Conservation (phyloP, 2,888 invertebrate genomes). For the Mongoloraphidia duomilia region DNA sequence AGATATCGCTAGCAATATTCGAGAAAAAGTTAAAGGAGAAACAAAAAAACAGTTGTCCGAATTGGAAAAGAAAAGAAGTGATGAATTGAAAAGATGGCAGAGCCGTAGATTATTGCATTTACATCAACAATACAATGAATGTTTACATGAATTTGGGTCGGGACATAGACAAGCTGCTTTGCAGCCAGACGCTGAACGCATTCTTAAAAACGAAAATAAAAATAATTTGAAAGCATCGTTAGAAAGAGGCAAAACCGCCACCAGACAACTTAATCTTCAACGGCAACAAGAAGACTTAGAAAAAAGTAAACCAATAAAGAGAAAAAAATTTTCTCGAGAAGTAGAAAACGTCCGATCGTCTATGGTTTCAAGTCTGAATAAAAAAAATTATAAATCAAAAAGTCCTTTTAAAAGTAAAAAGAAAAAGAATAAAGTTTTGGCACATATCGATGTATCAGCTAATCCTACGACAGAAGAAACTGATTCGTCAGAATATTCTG, state of each 20-base stretch:
- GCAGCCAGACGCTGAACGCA: conserved; percentile 26
- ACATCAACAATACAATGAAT: conserved; percentile 36
- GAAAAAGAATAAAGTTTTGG: neutral
- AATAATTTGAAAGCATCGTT: conserved; percentile 23
- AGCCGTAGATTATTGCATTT: conserved; percentile 32
- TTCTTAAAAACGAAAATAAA: conserved; percentile 18
- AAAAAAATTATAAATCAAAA: conserved; percentile 4
- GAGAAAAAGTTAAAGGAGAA: conserved; percentile 37
- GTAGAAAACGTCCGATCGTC: conserved; percentile 32
- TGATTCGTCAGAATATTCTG: no score
- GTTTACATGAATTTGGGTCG: conserved; percentile 34
- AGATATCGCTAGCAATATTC: conserved; percentile 37
- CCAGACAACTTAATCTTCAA: conserved; percentile 25
- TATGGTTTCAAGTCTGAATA: conserved; percentile 25
- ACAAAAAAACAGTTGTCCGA: conserved; percentile 33
- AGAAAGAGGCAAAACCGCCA: conserved; percentile 29
- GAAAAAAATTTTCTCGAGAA: conserved; percentile 26
- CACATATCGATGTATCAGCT: no score
- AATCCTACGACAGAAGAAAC: no score
- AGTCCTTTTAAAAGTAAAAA: neutral
- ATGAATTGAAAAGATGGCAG: conserved; percentile 37
- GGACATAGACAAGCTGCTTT: conserved; percentile 32
- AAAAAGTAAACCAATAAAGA: conserved; percentile 16
- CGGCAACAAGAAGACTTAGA: conserved; percentile 23
- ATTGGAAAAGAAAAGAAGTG: conserved; percentile 33